Percentiles rank a stretch among this genome's conserved stretches.
phyloP scores from a whole-genome alignment of 2,797 vertebrate species.

The Oophaga sylvatica region DNA sequence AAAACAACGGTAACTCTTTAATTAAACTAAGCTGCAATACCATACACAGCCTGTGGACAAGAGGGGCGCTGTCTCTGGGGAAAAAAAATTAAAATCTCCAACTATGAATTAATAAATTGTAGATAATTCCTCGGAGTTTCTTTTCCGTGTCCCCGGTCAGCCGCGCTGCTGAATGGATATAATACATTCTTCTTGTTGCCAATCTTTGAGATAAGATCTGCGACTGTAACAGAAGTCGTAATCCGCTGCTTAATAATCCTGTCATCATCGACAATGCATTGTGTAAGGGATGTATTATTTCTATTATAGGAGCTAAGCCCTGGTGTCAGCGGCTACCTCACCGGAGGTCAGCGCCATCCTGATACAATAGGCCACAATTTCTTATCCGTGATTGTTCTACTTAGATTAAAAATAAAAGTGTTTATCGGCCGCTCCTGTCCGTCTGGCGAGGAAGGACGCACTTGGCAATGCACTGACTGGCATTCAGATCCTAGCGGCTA shows the following conservation, averaged over 20 bases:
- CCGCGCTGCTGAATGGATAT: not conserved
- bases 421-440: slow-evolving; percentile 24
- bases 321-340: slow-evolving; percentile 13
- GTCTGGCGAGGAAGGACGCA: not conserved
- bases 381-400: slow-evolving; percentile 48
- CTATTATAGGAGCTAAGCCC: slow-evolving; percentile 47
- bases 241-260: slow-evolving; percentile 43
- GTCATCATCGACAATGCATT: slow-evolving; percentile 57
- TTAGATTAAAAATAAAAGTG: slow-evolving; percentile 32
- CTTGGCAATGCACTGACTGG: slow-evolving; percentile 28
- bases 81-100: not conserved
- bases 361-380: slow-evolving; percentile 3
- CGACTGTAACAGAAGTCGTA: slow-evolving; percentile 27
- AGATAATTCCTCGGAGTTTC: not conserved
- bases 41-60: not conserved
- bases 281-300: slow-evolving; percentile 52
- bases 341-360: slow-evolving; percentile 35
- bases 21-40: not conserved
- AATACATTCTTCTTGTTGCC: slow-evolving; percentile 23
- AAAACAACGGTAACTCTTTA: too few species aligned
- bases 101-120: not conserved
- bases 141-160: not conserved
- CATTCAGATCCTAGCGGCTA: slow-evolving; percentile 8
- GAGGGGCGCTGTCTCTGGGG: not conserved
- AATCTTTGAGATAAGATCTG: slow-evolving; percentile 25